phyloP scores from a whole-genome alignment of 1,140 invertebrate species.

The Orussus abietinus region DNA sequence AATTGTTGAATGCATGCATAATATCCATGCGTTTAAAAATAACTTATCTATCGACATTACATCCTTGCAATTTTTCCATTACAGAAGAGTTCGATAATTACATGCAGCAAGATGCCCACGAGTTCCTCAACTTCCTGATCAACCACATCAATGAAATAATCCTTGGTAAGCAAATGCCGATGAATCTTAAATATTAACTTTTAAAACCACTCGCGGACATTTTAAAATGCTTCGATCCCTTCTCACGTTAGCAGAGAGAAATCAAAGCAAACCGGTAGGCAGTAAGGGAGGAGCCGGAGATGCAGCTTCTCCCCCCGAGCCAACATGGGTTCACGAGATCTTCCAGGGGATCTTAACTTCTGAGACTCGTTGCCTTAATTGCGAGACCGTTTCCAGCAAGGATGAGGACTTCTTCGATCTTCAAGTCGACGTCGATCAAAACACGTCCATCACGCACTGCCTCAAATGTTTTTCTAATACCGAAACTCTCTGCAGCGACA shows the following conservation, averaged over 20 bases:
- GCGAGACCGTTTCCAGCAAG: slow-evolving; percentile 99
- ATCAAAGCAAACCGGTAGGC: slow-evolving; percentile 61
- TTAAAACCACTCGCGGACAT: neutral
- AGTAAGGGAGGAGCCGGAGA: slow-evolving; percentile 45
- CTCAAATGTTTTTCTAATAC: slow-evolving; percentile 96
- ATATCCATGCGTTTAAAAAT: slow-evolving; percentile 1
- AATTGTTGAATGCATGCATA: slow-evolving; percentile 3
- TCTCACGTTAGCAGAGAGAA: slow-evolving; percentile 68
- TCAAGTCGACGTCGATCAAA: slow-evolving; percentile 98
- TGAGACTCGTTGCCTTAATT: slow-evolving; percentile 98
- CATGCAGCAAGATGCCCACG: slow-evolving; percentile 99
- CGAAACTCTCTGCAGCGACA: slow-evolving; percentile 98
- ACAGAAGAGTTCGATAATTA: slow-evolving; percentile 99
- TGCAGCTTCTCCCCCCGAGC: slow-evolving; percentile 67
- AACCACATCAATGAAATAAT: slow-evolving; percentile 96
- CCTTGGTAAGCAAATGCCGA: slow-evolving; percentile 61
- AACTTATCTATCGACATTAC: slow-evolving; percentile 3
- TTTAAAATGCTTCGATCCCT: too few species aligned
- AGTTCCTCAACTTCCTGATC: slow-evolving; percentile 98
- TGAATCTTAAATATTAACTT: slow-evolving; percentile 5
- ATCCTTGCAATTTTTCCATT: slow-evolving; percentile 45
- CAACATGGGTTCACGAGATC: slow-evolving; percentile 99
- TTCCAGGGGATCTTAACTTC: slow-evolving; percentile 99
- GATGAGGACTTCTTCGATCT: slow-evolving; percentile 99
- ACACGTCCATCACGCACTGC: slow-evolving; percentile 98